Evolutionary conservation across 92 coral and sea anemone species (phyloP), one percentile per base, ranked within the genome.

Genomic region (Phenganax marumi): DNA sequence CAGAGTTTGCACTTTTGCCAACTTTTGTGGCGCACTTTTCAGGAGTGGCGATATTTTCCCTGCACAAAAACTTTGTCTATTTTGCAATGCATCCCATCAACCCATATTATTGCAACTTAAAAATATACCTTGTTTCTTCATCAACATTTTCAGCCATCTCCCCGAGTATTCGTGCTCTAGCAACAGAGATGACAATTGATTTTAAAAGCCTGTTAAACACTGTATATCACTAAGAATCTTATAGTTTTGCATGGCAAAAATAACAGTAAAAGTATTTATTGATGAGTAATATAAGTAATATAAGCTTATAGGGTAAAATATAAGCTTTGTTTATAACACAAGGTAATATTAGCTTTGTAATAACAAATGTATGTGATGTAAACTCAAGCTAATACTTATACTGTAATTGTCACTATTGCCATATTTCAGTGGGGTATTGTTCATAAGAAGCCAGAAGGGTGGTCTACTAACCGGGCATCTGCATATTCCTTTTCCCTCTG

Each of bases 401-500:
- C n/a, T n/a, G n/a, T n/a, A n/a, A n/a, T n/a, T n/a, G n/a, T n/a
- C n/a, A n/a, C n/a, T n/a, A n/a, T n/a, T n/a, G n/a, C n/a, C n/a
- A 68, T 49, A 13, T 68, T 23, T 16, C 9, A 10, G 24, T 23
- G 52, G 12, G 8, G 17, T 8, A 13, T 58, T 1, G 18, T 17
- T 55, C 48, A 0, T 14, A 23, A 17, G 14, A 61, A 43, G 76
- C 76, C 46, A 22, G 13, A 10, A 13, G 24, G 22, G 22, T 22
- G 14, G 19, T 12, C 24, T 12, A 66, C 58, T 24, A 11, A 90
- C 97, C 97, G 86, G 81, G 97, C 97, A 18, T 90, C 92, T 23
- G 97, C 97, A 84, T 92, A 92, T 83, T 90, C 90, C 24, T 93
- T 93, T 77, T 92, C 90, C 61, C 97, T 88, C 55, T 92, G 93